Conservation (phyloP, 1,140 invertebrate genomes). For the Linepithema humile region DNA sequence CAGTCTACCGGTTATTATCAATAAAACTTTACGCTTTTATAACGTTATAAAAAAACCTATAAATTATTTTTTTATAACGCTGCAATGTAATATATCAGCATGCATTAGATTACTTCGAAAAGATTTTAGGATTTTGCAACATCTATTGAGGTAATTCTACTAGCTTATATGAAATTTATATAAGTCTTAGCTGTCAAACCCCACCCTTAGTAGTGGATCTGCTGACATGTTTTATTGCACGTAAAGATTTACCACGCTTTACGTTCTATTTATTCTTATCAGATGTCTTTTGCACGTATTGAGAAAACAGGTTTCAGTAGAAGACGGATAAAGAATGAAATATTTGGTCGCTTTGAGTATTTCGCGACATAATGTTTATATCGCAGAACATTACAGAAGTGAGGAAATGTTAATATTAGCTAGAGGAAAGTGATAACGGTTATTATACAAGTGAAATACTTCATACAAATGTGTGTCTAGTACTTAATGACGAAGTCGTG, state of each 20-base stretch:
- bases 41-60: too few relatives aligned
- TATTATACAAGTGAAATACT: neutral
- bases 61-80: too few relatives aligned
- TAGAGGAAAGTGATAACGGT: neutral
- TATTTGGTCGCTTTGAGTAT: neutral
- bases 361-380: neutral
- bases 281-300: neutral
- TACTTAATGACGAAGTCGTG: neutral
- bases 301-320: neutral
- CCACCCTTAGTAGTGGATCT: neutral
- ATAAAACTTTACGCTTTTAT: too few relatives aligned
- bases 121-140: neutral
- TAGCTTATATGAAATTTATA: neutral
- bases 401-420: neutral
- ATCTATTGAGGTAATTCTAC: neutral
- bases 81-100: neutral
- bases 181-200: neutral
- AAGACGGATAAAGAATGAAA: neutral
- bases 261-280: constrained; percentile 7
- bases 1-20: neutral
- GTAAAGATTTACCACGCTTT: constrained; percentile 3
- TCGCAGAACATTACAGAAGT: neutral
- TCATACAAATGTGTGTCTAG: neutral
- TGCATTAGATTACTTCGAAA: neutral
- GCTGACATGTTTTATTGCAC: neutral